phyloP scores from a whole-genome alignment of 2,888 invertebrate species.

The Baccha elongata region DNA sequence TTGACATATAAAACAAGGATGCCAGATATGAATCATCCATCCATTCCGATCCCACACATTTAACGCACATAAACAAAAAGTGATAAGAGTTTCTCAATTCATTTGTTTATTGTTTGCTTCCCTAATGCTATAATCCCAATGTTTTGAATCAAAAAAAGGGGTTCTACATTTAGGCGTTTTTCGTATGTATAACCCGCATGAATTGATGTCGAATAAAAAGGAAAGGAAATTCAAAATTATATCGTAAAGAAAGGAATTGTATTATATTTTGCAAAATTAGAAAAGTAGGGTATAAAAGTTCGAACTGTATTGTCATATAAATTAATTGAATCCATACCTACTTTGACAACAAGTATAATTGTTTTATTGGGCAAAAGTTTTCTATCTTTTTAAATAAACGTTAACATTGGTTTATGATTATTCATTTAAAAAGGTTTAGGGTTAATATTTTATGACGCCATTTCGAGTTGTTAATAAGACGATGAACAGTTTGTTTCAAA shows the following conservation, averaged over 20 bases:
- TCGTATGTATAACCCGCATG: slow-evolving; percentile 48
- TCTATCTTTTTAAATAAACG: no score
- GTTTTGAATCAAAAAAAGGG: slow-evolving; percentile 51
- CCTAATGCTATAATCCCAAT: slow-evolving; percentile 52
- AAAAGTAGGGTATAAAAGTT: slow-evolving; percentile 21
- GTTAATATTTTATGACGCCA: no score
- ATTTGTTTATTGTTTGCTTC: slow-evolving; percentile 61
- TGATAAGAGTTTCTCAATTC: slow-evolving; percentile 65
- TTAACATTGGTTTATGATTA: no score
- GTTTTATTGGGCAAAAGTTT: no score
- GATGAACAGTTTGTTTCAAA: no score
- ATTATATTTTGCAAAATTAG: slow-evolving; percentile 38
- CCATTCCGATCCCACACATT: slow-evolving; percentile 44
- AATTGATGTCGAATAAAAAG: slow-evolving; percentile 7
- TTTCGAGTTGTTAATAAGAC: no score
- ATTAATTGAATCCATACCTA: no score
- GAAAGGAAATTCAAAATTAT: slow-evolving; percentile 52
- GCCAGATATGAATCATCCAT: slow-evolving; percentile 49
- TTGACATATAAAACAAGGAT: slow-evolving; percentile 32
- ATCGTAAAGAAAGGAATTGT: slow-evolving; percentile 16
- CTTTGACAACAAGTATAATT: no score
- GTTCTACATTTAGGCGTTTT: slow-evolving; percentile 20
- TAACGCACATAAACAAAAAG: slow-evolving; percentile 50
- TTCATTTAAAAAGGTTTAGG: no score
- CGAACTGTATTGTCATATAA: no score